phyloP scores from a whole-genome alignment of 2,797 vertebrate genomes.

The Myotis myotis region DNA sequence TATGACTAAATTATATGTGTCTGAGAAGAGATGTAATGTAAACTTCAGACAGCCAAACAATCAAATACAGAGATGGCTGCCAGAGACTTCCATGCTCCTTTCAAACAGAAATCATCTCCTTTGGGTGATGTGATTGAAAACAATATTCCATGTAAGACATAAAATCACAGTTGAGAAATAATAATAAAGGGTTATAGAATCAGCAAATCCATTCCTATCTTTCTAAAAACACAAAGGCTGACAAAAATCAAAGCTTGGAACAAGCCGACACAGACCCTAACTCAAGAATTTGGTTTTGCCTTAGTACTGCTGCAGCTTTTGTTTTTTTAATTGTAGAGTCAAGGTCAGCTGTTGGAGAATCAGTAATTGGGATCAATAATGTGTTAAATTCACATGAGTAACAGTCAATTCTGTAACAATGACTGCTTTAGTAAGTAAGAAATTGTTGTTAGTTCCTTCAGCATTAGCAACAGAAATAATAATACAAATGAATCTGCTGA shows the following conservation, averaged over 20 bases:
- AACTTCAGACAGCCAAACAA: constrained; percentile 64
- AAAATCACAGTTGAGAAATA: constrained; percentile 46
- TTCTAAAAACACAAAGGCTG: constrained; percentile 59
- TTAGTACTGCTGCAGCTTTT: background rate
- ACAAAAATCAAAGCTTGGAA: constrained; percentile 53
- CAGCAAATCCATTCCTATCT: constrained; percentile 43
- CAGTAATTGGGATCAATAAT: constrained; percentile 57
- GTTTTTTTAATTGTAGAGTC: constrained; percentile 53
- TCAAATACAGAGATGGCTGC: constrained; percentile 45
- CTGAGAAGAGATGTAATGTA: constrained; percentile 52
- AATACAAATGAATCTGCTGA: constrained; percentile 66
- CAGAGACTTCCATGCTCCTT: background rate
- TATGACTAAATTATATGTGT: constrained; percentile 19
- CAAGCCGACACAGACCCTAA: constrained; percentile 23
- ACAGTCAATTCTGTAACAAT: constrained; percentile 48
- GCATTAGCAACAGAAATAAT: constrained; percentile 58
- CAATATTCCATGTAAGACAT: constrained; percentile 69
- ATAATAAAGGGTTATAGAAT: constrained; percentile 52
- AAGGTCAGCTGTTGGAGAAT: constrained; percentile 48
- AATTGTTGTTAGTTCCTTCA: constrained; percentile 10
- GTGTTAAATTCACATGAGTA: constrained; percentile 34
- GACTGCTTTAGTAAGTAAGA: constrained; percentile 56
- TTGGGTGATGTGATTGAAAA: constrained; percentile 59
- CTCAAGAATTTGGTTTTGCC: constrained; percentile 15
- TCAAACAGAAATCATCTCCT: constrained; percentile 49